Conservation (phyloP, 37 sponge, comb jelly and placozoan species). For the Tethya wilhelma region DNA sequence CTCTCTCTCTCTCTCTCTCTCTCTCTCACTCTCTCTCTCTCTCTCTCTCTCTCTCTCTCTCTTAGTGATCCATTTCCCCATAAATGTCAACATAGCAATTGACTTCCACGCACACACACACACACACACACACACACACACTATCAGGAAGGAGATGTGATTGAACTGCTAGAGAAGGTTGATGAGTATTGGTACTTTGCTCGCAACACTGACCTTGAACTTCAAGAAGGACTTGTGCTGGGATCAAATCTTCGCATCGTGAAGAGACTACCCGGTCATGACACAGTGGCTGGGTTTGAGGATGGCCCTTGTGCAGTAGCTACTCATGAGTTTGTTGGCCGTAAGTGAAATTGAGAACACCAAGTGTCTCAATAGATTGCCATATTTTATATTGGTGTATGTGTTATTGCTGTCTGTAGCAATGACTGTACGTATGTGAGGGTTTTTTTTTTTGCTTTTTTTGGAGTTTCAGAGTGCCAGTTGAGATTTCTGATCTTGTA, state of each 20-base stretch:
- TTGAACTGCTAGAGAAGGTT: slow-evolving; percentile 75
- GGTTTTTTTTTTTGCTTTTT: not conserved
- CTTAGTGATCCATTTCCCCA: no score
- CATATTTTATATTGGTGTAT: not conserved
- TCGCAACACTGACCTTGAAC: slow-evolving; percentile 49
- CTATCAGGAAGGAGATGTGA: slow-evolving; percentile 71
- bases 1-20: not conserved
- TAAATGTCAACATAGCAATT: not conserved
- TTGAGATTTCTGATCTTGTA: no score
- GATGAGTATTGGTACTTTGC: slow-evolving; percentile 73
- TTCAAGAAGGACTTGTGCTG: slow-evolving; percentile 46
- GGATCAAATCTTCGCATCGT: slow-evolving; percentile 46
- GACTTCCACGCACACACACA: no score
- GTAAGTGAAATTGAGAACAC: slow-evolving; percentile 36
- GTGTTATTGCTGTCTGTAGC: not conserved
- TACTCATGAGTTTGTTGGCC: slow-evolving; percentile 36
- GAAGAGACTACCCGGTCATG: slow-evolving; percentile 56
- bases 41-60: not conserved
- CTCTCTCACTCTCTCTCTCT: slow-evolving; percentile 1
- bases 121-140: not conserved
- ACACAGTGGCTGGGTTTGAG: slow-evolving; percentile 54
- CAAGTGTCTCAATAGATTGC: not conserved
- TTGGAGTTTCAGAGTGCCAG: no score
- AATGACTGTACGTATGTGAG: not conserved
- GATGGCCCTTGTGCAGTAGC: slow-evolving; percentile 76